A percentile compares a stretch with the other conserved stretches of the same genome.
Evolutionary conservation across 2,888 invertebrate genomes (phyloP).

Genomic region (Piscicola geometra): DNA sequence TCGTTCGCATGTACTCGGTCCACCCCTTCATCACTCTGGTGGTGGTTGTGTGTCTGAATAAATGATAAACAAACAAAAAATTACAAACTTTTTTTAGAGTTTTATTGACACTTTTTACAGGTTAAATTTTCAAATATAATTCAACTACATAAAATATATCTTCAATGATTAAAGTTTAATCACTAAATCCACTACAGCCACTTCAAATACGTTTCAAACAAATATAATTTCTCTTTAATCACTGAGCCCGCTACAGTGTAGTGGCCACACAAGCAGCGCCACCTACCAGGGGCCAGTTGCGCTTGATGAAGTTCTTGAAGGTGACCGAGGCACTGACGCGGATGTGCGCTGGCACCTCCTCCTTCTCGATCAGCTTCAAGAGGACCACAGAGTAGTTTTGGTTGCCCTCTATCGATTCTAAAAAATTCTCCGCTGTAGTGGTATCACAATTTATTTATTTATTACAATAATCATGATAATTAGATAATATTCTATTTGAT

Average conservation of each 20-base stretch:
- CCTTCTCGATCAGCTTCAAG: conserved; percentile 76
- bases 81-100: no score
- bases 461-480: not conserved
- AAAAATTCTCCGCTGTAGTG: conserved; percentile 77
- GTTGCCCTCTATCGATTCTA: conserved; percentile 82
- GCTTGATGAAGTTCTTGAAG: conserved; percentile 92
- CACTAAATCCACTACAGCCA: no score
- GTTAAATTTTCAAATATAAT: no score
- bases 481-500: no score
- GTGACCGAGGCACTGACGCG: conserved; percentile 84
- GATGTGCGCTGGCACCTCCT: conserved; percentile 69
- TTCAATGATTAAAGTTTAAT: no score
- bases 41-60: not conserved
- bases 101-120: no score
- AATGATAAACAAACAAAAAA: not conserved
- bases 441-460: not conserved
- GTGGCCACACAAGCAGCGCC: no score
- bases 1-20: conserved; percentile 77
- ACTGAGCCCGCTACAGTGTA: no score
- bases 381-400: conserved; percentile 83
- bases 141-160: no score
- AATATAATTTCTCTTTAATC: no score
- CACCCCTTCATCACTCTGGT: conserved; percentile 67
- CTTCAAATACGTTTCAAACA: no score
- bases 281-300: conserved; percentile 72